phyloP scores from a whole-genome alignment of 1,140 invertebrate genomes.

The Lamellibrachia luymesi region DNA sequence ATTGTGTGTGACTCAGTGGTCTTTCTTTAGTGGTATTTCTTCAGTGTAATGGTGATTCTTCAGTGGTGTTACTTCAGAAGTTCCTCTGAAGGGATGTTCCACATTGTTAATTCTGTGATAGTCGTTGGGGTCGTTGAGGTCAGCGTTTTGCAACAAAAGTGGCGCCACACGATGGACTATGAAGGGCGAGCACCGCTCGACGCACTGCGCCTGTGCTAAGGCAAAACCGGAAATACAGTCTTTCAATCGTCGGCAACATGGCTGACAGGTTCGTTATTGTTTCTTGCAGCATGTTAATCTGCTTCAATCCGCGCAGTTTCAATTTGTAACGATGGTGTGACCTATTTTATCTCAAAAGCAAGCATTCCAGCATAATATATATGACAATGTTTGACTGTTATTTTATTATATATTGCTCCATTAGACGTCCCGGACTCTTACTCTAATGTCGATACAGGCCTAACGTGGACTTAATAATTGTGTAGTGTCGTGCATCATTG shows the following conservation, averaged over 20 bases:
- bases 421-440: not conserved
- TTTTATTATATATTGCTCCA: not conserved
- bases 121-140: too few relatives aligned
- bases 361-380: not conserved
- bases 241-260: conserved; percentile 37
- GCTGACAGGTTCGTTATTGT: conserved; percentile 37
- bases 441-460: not conserved
- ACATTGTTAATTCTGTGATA: too few relatives aligned
- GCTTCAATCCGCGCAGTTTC: conserved; percentile 10
- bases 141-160: not conserved
- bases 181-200: not conserved
- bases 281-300: conserved; percentile 1
- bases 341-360: not conserved
- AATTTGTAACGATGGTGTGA: conserved; percentile 11
- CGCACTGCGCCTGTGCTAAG: not conserved
- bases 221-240: conserved; percentile 21
- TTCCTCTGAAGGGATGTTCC: too few relatives aligned
- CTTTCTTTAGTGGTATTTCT: too few relatives aligned
- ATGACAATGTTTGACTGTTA: not conserved
- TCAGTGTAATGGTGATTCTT: too few relatives aligned
- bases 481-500: not conserved
- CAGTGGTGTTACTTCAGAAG: too few relatives aligned
- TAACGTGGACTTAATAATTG: not conserved
- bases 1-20: too few relatives aligned
- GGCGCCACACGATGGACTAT: not conserved